Percentiles rank a stretch among this genome's conserved stretches.
These are phyloP conservation scores for Lepus oiostolus DNA, from an alignment of 2,797 vertebrate species.

Conservation along the genomic window DNA sequence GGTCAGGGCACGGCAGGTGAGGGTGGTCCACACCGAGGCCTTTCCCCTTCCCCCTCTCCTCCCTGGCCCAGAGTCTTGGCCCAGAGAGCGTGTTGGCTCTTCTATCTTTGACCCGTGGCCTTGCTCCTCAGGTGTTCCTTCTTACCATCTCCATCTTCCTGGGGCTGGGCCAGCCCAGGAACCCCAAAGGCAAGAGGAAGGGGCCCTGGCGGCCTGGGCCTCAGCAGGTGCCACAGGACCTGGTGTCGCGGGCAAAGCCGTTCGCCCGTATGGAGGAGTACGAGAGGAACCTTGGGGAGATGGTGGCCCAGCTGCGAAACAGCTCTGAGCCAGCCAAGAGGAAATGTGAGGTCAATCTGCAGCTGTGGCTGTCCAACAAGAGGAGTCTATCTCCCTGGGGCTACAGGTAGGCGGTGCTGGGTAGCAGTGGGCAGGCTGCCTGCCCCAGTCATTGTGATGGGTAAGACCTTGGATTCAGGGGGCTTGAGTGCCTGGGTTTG, in stretches of 20 bases:
- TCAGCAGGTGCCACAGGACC: slow-evolving; percentile 85
- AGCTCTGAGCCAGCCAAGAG: slow-evolving; percentile 87
- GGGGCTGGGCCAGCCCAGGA: slow-evolving; percentile 82
- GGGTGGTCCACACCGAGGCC: background rate
- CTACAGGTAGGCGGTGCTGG: slow-evolving; percentile 89
- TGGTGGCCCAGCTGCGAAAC: slow-evolving; percentile 92
- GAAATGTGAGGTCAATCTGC: slow-evolving; percentile 92
- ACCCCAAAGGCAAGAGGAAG: slow-evolving; percentile 87
- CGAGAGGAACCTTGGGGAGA: slow-evolving; percentile 91
- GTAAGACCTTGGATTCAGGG: background rate
- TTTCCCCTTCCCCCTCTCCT: background rate
- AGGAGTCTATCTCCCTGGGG: slow-evolving; percentile 93
- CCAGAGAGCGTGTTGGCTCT: background rate
- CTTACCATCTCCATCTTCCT: slow-evolving; percentile 88
- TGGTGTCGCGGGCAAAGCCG: slow-evolving; percentile 86
- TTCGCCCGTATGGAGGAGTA: slow-evolving; percentile 90
- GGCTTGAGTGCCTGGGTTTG: background rate
- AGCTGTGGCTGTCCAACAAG: slow-evolving; percentile 92
- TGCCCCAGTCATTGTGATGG: fast-evolving
- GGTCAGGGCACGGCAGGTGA: background rate
- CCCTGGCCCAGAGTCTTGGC: background rate
- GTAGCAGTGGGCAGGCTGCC: background rate
- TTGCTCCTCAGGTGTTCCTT: slow-evolving; percentile 87
- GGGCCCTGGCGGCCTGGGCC: slow-evolving; percentile 74
- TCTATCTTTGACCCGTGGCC: slow-evolving; percentile 32